Evolutionary conservation across 2,113 vertebrate species (phyloP).

Genomic region (Grallaria varia): DNA sequence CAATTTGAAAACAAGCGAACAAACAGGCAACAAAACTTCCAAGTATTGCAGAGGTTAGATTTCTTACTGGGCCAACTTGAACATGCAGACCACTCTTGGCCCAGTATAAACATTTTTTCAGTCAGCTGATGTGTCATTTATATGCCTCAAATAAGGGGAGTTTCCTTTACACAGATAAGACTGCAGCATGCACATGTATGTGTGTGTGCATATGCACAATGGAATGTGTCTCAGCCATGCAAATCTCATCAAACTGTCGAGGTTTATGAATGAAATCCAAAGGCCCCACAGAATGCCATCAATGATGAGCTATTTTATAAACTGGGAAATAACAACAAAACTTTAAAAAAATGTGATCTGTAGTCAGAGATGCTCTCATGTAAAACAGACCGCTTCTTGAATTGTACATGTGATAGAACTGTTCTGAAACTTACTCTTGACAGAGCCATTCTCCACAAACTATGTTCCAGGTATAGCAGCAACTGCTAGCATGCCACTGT

Average conservation of each 20-base stretch:
- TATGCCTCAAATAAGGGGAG: background rate
- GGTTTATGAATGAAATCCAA: constrained; percentile 43
- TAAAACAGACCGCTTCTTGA: background rate
- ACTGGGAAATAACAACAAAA: background rate
- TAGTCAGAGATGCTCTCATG: background rate
- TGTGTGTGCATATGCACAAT: background rate
- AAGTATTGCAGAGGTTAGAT: background rate
- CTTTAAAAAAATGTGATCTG: background rate
- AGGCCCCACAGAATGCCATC: background rate
- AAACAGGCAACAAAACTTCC: background rate
- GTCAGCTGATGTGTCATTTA: background rate
- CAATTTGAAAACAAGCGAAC: background rate
- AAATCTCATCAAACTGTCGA: constrained; percentile 30
- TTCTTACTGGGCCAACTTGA: background rate
- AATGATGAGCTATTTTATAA: constrained; percentile 9
- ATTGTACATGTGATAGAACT: background rate
- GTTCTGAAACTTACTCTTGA: background rate
- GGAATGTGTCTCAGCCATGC: background rate
- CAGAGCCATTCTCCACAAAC: background rate
- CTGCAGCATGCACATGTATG: background rate
- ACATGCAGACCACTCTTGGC: background rate
- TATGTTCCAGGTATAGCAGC: background rate
- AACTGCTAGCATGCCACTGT: background rate
- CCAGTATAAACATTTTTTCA: background rate
- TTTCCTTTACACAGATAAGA: background rate